Conservation (phyloP, 2,797 vertebrate species). For the Myotis myotis region DNA sequence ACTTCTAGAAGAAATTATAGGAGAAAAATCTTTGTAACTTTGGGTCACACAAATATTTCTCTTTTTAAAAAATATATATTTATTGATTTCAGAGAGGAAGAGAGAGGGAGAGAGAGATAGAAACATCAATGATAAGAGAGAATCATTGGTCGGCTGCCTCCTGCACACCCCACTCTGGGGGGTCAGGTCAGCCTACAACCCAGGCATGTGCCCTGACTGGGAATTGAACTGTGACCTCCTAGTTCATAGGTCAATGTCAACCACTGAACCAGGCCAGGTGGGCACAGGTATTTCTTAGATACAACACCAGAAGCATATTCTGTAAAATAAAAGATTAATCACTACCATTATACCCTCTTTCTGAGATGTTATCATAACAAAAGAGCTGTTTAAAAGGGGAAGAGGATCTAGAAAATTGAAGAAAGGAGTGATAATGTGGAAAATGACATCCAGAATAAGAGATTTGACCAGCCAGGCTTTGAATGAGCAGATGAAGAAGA, state of each 20-base stretch:
- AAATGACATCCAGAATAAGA: background rate
- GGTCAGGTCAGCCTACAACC: no score
- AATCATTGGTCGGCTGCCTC: no score
- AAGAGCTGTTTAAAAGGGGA: background rate
- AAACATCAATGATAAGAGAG: no score
- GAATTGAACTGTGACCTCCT: no score
- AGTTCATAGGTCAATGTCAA: no score
- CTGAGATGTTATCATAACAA: background rate
- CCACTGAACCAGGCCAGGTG: no score
- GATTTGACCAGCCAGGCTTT: background rate
- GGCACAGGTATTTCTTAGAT: background rate
- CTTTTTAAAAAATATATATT: no score
- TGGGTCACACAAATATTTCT: background rate
- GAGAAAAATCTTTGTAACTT: constrained; percentile 25
- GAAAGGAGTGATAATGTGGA: background rate
- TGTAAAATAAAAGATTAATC: background rate
- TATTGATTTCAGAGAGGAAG: no score
- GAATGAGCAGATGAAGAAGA: background rate
- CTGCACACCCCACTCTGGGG: no score
- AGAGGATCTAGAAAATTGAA: background rate
- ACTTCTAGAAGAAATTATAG: background rate
- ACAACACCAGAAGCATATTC: background rate
- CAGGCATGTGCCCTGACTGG: no score
- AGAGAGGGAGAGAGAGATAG: no score
- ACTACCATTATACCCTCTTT: background rate